phyloP scores from a whole-genome alignment of 2,888 invertebrate genomes.

The Synanthedon tipuliformis region DNA sequence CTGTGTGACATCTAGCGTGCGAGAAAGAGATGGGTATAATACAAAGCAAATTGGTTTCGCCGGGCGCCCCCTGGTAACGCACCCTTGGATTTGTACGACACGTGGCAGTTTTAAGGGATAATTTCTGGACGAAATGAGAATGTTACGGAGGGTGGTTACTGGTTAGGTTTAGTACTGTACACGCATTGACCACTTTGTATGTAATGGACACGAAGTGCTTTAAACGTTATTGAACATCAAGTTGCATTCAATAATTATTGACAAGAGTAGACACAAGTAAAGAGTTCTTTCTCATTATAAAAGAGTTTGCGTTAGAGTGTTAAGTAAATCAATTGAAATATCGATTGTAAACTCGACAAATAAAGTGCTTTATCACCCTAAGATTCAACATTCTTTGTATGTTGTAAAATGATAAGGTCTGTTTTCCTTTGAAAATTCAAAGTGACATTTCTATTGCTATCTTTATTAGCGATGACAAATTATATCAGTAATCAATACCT shows the following conservation, averaged over 20 bases:
- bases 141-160: constrained; percentile 5
- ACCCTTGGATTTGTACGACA: constrained; percentile 43
- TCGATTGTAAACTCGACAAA: too few species aligned
- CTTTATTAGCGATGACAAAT: too few species aligned
- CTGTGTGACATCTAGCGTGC: not conserved
- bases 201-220: too few species aligned
- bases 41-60: constrained; percentile 51
- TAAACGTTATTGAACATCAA: too few species aligned
- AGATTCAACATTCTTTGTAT: too few species aligned
- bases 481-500: too few species aligned
- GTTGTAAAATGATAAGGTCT: too few species aligned
- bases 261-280: constrained; percentile 1
- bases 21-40: constrained; percentile 5
- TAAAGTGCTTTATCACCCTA: too few species aligned
- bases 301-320: too few species aligned
- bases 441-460: too few species aligned
- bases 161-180: not conserved
- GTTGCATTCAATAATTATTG: not conserved
- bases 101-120: constrained; percentile 47
- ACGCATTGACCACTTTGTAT: not conserved
- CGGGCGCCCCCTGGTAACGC: constrained; percentile 37
- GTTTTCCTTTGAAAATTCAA: too few species aligned
- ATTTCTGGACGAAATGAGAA: constrained; percentile 20
- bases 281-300: not conserved
- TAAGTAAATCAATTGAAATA: too few species aligned